Percentiles rank a stretch among this genome's conserved stretches.
These are phyloP conservation scores for Rosalia funebris DNA, from an alignment of 2,888 invertebrate genomes.

Conservation along the genomic window DNA sequence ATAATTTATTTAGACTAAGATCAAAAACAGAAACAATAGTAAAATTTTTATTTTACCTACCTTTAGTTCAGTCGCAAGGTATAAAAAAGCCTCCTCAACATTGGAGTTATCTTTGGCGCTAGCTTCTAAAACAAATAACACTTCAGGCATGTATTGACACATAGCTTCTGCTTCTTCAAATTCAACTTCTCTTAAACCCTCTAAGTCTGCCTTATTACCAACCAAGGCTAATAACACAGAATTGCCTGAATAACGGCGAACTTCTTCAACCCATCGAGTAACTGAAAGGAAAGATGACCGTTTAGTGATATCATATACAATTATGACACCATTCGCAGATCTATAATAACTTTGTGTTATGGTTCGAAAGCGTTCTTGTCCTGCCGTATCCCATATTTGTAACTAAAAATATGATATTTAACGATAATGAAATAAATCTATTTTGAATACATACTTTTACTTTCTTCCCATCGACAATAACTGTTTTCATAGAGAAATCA, in stretches of 20 bases:
- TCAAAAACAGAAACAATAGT: too few relatives aligned
- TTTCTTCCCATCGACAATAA: constrained; percentile 91
- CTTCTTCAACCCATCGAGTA: constrained; percentile 96
- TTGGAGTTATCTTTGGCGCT: constrained; percentile 93
- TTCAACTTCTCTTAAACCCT: constrained; percentile 83
- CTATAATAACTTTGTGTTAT: constrained; percentile 98
- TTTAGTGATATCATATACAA: constrained; percentile 97
- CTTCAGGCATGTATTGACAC: constrained; percentile 87
- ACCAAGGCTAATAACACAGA: constrained; percentile 91
- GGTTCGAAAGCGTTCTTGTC: constrained; percentile 95
- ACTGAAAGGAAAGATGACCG: constrained; percentile 90
- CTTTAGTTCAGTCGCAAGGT: constrained; percentile 88
- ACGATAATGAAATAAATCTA: too few relatives aligned
- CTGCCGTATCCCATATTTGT: constrained; percentile 98
- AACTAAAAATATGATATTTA: constrained; percentile 77
- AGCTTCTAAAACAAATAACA: constrained; percentile 87
- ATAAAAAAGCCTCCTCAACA: constrained; percentile 88
- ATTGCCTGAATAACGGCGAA: constrained; percentile 91
- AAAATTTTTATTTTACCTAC: too few relatives aligned
- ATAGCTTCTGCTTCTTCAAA: constrained; percentile 87
- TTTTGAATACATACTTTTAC: constrained; percentile 84
- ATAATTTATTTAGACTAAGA: too few relatives aligned
- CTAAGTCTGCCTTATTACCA: constrained; percentile 92
- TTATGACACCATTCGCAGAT: constrained; percentile 95
- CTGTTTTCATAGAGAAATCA: constrained; percentile 98